phyloP scores from a whole-genome alignment of 1,140 invertebrate genomes.

The Papilio polyxenes region DNA sequence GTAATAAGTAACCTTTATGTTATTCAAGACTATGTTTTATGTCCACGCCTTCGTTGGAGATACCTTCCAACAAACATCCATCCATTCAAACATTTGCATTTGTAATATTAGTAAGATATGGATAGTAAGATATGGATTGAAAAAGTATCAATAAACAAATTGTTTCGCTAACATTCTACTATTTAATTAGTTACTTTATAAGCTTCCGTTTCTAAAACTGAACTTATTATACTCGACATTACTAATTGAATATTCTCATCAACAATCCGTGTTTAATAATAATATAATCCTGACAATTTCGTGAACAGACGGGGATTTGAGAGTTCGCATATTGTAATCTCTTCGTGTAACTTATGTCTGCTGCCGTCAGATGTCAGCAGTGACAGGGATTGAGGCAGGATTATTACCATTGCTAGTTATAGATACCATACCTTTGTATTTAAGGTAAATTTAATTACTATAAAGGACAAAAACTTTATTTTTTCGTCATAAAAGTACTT shows the following conservation, averaged over 20 bases:
- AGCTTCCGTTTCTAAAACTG: neutral
- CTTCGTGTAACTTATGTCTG: conserved; percentile 1
- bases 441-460: neutral
- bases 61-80: too few relatives aligned
- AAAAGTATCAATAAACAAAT: too few relatives aligned
- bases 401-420: neutral
- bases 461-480: neutral
- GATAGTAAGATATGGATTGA: too few relatives aligned
- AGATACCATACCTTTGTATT: neutral
- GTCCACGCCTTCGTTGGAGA: too few relatives aligned
- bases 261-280: neutral
- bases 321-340: conserved; percentile 18
- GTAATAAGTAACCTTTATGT: too few relatives aligned
- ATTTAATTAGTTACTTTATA: too few relatives aligned
- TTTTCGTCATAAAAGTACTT: neutral
- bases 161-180: too few relatives aligned
- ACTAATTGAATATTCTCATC: neutral
- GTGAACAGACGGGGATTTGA: conserved; percentile 1
- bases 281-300: conserved; percentile 1
- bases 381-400: neutral
- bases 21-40: too few relatives aligned
- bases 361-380: neutral
- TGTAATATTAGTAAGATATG: too few relatives aligned
- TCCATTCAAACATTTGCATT: too few relatives aligned
- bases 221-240: neutral